A percentile compares a stretch with the other conserved stretches of the same genome.
Evolutionary conservation across 2,888 invertebrate species (phyloP).

Genomic region (Pterostichus niger): DNA sequence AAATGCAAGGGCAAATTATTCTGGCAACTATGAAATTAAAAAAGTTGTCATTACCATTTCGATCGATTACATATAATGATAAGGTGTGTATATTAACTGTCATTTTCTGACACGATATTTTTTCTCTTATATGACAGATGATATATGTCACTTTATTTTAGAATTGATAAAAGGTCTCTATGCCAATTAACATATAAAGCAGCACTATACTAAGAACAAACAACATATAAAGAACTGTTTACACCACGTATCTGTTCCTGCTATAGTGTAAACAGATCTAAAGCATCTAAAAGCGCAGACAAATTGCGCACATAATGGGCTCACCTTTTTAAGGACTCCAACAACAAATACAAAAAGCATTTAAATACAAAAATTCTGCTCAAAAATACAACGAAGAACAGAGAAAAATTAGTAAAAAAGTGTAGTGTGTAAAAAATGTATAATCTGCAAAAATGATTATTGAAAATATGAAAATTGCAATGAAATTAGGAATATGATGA

Average conservation of each 20-base stretch:
- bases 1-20: no score
- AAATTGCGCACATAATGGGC: slow-evolving; percentile 14
- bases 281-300: slow-evolving; percentile 34
- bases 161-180: background rate
- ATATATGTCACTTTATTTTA: background rate
- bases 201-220: background rate
- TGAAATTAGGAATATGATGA: slow-evolving; percentile 22
- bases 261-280: slow-evolving; percentile 13
- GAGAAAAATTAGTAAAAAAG: slow-evolving; percentile 46
- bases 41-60: no score
- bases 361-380: slow-evolving; percentile 39
- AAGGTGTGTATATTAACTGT: no score
- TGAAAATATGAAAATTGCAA: slow-evolving; percentile 6
- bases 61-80: no score
- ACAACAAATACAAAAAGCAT: slow-evolving; percentile 59
- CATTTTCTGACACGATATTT: no score
- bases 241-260: background rate
- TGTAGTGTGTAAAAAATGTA: slow-evolving; percentile 53
- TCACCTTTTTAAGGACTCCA: slow-evolving; percentile 59
- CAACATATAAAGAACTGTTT: slow-evolving; percentile 40
- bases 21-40: no score
- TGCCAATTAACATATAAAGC: slow-evolving; percentile 27
- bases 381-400: slow-evolving; percentile 50
- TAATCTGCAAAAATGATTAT: slow-evolving; percentile 5
- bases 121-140: no score